Base-by-base conservation (phyloP, 2,797 vertebrate species). In the Rhyacichthys aspro region DNA sequence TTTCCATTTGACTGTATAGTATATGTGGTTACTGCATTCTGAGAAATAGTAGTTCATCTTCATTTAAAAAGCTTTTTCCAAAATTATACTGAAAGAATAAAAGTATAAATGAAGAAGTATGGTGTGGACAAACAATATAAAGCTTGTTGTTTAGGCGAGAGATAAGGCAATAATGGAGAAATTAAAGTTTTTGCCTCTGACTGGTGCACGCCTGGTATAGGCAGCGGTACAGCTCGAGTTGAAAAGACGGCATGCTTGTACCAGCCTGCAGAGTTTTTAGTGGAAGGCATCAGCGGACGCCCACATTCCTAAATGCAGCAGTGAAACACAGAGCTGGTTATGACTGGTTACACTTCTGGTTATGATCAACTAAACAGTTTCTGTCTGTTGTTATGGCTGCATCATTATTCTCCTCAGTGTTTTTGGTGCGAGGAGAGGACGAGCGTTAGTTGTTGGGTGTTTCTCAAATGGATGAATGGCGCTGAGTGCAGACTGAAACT, bases 251-350 rank as follows among this genome's bases (percentile, higher is more conserved):
- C 71, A 48, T 62, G 70, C 79, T 33, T 86, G 88, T 78, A 78
- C 62, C 39, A 28, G 72, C 82, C 62, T 78, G 82, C 48, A 66
- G 36, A 48, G 6, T 59, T 41, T 43, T 52, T 36, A 47, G 73
- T 28, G 15, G 3, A 16, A 11, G 9, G 14, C 14, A 37, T 67
- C 52, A 43, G 52, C 49, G 68, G 62, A 76, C 72, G 58, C 86
- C 84, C 76, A 79, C 76, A 85, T 89, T 85, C 88, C 82, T 76
- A 46, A 63, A 74, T 67, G 48, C 43, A 55, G 52, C 63, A 49
- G 44, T 52, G 72, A 70, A 47, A 69, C 49, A 74, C 49, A 45
- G 3, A n/a, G 65, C 56, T 59, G 70, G 78, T 59, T 76, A 49
- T 1, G 17, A 70, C 65, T 65, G 44, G 74, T 70, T 63, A 38